phyloP scores from a whole-genome alignment of 2,113 vertebrate genomes.

The Eurystomus gularis region DNA sequence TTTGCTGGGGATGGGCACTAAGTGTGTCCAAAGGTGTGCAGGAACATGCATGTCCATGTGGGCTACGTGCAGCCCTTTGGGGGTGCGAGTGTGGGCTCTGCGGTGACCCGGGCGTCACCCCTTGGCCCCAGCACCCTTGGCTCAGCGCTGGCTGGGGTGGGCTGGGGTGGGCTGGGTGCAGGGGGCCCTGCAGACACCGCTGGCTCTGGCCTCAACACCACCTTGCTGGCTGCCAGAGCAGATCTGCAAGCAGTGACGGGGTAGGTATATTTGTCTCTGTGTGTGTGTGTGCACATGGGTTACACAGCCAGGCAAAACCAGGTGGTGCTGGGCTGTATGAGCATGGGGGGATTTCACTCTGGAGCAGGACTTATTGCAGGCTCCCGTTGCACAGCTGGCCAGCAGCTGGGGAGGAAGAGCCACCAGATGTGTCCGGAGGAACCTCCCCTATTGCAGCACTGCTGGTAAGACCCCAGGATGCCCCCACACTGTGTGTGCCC shows the following conservation, averaged over 20 bases:
- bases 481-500: fast-evolving
- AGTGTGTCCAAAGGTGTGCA: no score
- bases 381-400: background rate
- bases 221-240: background rate
- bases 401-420: background rate
- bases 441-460: fast-evolving
- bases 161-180: no score
- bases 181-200: no score
- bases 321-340: background rate
- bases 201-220: background rate
- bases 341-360: fast-evolving
- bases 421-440: background rate
- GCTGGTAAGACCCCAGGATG: background rate
- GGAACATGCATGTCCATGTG: fast-evolving
- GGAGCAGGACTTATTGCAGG: fast-evolving
- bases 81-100: fast-evolving
- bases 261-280: background rate
- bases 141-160: background rate
- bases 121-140: background rate
- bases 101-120: background rate
- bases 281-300: fast-evolving
- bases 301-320: background rate
- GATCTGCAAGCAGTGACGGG: background rate
- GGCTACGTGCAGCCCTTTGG: background rate
- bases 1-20: fast-evolving